A percentile compares a stretch with the other conserved stretches of the same genome.
phyloP scores from a whole-genome alignment of 2,888 invertebrate species.

The Napeogenes inachia region DNA sequence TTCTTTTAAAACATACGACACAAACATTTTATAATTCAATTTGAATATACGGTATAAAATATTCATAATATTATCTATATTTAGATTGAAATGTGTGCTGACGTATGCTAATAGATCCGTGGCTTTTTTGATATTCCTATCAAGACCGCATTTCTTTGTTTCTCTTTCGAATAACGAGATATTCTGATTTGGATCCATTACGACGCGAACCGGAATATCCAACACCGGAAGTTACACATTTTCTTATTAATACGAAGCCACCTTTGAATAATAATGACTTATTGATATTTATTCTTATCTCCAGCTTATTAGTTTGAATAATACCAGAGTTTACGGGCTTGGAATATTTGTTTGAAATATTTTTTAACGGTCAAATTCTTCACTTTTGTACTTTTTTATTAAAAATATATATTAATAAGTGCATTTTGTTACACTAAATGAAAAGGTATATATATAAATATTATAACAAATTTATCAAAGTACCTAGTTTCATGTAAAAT shows the following conservation, averaged over 20 bases:
- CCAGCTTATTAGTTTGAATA: slow-evolving; percentile 22
- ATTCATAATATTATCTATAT: not conserved
- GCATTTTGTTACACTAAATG: no score
- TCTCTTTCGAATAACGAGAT: slow-evolving; percentile 72
- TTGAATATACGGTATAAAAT: slow-evolving; percentile 8
- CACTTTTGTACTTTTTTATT: no score
- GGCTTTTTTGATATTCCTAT: slow-evolving; percentile 45
- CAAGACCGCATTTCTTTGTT: slow-evolving; percentile 72
- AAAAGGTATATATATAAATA: no score
- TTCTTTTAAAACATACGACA: no score
- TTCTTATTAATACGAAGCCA: slow-evolving; percentile 68
- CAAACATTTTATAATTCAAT: no score
- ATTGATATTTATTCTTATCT: slow-evolving; percentile 45
- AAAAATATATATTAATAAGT: no score
- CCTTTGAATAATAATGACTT: slow-evolving; percentile 60
- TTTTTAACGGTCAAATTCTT: no score
- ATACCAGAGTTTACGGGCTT: not conserved
- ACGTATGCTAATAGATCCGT: slow-evolving; percentile 28
- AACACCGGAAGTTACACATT: slow-evolving; percentile 71
- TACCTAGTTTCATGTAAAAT: no score
- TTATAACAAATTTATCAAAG: no score
- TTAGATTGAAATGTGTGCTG: slow-evolving; percentile 8
- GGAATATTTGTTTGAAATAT: not conserved
- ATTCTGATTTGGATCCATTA: slow-evolving; percentile 73
- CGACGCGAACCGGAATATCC: slow-evolving; percentile 72